These are phyloP conservation scores for Siderastrea siderea DNA, from an alignment of 92 coral and sea anemone genomes.

Conservation along the genomic window DNA sequence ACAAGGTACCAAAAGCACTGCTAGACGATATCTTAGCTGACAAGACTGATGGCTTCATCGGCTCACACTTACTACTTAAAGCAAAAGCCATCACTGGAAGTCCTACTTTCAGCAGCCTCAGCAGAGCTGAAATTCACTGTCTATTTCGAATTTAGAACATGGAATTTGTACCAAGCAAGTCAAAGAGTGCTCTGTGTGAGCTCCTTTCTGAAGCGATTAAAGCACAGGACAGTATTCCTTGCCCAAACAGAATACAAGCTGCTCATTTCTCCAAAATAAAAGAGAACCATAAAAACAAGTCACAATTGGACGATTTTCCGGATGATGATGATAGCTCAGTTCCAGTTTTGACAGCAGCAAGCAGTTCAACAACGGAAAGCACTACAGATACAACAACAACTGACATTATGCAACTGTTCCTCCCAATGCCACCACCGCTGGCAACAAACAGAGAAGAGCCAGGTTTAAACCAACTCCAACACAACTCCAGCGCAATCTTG, in stretches of 20 bases:
- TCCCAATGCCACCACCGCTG: not conserved
- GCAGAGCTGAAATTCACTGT: constrained; percentile 40
- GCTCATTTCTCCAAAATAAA: not conserved
- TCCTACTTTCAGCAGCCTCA: constrained; percentile 6
- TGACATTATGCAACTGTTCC: too few relatives aligned
- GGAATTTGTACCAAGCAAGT: too few relatives aligned
- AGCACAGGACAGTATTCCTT: not conserved
- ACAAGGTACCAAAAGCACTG: not conserved
- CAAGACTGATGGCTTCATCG: not conserved
- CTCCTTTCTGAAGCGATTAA: too few relatives aligned
- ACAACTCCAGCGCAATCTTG: too few relatives aligned
- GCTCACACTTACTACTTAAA: constrained; percentile 39
- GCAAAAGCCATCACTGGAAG: constrained; percentile 33
- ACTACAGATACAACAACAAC: too few relatives aligned
- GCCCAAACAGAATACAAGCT: constrained; percentile 6
- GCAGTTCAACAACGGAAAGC: too few relatives aligned
- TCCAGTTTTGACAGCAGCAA: too few relatives aligned
- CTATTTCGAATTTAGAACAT: not conserved
- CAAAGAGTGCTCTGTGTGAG: too few relatives aligned
- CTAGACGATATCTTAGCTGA: constrained; percentile 5
- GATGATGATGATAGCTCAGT: not conserved
- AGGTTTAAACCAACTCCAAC: constrained; percentile 40
- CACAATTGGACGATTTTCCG: not conserved
- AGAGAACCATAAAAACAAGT: constrained; percentile 8
- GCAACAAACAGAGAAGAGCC: constrained; percentile 10